Evolutionary conservation across 2,797 vertebrate genomes (phyloP).

Genomic region (Poeciliopsis paucimaculata): DNA sequence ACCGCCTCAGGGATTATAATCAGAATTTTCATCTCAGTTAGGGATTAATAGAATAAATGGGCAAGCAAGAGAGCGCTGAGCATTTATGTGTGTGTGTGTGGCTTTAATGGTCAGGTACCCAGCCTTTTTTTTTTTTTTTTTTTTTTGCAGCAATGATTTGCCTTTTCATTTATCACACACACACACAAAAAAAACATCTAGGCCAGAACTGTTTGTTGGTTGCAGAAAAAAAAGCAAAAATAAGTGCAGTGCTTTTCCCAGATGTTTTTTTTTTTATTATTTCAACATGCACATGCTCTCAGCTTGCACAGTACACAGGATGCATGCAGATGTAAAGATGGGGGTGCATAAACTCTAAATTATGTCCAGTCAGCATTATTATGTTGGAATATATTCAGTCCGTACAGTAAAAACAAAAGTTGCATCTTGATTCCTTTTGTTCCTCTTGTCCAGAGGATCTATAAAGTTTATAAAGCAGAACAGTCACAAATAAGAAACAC

Average conservation of each 20-base stretch:
- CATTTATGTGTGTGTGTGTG: slow-evolving; percentile 38
- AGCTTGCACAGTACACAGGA: neutral
- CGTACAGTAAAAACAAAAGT: neutral
- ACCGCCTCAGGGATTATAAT: slow-evolving; percentile 75
- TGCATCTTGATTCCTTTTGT: slow-evolving; percentile 6
- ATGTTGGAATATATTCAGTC: too few relatives aligned
- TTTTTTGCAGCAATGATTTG: slow-evolving; percentile 53
- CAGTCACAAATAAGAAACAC: slow-evolving; percentile 4
- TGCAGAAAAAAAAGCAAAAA: neutral
- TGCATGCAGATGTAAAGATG: neutral
- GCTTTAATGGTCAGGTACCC: slow-evolving; percentile 26
- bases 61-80: slow-evolving; percentile 50
- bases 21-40: slow-evolving; percentile 77
- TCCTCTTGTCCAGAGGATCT: neutral
- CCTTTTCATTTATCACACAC: neutral
- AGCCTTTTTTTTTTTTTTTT: slow-evolving; percentile 41
- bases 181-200: slow-evolving; percentile 48
- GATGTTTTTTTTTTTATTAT: slow-evolving; percentile 28
- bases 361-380: neutral
- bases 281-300: slow-evolving; percentile 3
- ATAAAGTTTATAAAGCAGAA: slow-evolving; percentile 1
- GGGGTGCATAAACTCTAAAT: neutral
- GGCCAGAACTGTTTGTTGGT: slow-evolving; percentile 5
- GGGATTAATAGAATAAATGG: slow-evolving; percentile 79
- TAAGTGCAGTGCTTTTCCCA: slow-evolving; percentile 37